Evolutionary conservation across 2,888 invertebrate genomes (phyloP), one percentile per base, ranked within the genome.

Genomic region (Oegoconia quadripuncta): DNA sequence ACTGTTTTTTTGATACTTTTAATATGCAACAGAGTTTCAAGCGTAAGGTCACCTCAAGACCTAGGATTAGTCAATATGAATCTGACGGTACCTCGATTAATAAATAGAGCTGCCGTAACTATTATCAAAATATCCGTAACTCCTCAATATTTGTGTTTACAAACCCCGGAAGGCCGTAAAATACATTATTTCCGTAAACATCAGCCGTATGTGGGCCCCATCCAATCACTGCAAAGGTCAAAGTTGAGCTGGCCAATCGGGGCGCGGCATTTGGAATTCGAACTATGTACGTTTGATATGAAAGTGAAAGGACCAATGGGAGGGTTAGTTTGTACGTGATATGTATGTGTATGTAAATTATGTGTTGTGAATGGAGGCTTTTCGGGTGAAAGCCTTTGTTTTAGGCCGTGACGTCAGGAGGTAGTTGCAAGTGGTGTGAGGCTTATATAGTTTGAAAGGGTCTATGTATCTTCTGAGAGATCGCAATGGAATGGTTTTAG

Each of bases 301-400:
- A 81, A 74, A 84, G 82, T 74, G 82, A 84, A 82, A 84, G 79
- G 64, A 54, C 84, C 81, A 86, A 86, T 84, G 56, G 73, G 58
- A 53, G 41, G 55, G 58, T 59, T 52, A 46, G 50, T 47, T 50
- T 52, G 46, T 42, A 38, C 60, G 78, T 74, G 76, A 68, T 63
- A 47, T 64, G 42, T 39, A 49, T 61, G 50, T 54, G 54, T 49
- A 47, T 55, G 54, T 49, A 47, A 42, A 55, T 64, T 56, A 64
- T 60, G 56, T 22, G 66, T 55, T 57, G 55, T 74, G 73, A 75
- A 73, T 74, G 74, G 55, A 67, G 22, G 37, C 29, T 13, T 30
- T 31, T 26, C 11, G 20, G 20, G 30, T 20, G 17, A 34, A 41
- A 41, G 28, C 31, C 33, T 28, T 37, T 28, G 35, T 35, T 35